Percentiles rank a stretch among this genome's conserved stretches.
Evolutionary conservation across 2,888 invertebrate species (phyloP).

Genomic region (Meghimatium bilineatum): DNA sequence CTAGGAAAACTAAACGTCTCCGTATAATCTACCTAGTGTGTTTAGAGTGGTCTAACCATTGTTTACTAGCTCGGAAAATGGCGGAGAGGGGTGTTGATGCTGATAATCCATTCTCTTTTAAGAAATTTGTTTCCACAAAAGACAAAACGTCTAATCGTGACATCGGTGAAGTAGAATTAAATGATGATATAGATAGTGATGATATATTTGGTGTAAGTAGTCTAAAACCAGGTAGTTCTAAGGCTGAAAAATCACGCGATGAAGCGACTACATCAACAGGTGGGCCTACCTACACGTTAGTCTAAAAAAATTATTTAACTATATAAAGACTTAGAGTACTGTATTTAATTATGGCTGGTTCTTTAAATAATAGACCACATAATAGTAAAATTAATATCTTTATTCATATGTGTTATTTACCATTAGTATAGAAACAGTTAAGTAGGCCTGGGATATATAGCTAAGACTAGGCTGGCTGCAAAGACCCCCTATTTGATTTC

Average conservation of each 20-base stretch:
- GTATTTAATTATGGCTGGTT: no score
- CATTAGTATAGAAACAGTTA: no score
- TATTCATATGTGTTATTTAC: no score
- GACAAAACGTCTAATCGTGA: conserved; percentile 43
- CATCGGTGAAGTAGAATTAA: not conserved
- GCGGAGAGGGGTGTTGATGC: conserved; percentile 68
- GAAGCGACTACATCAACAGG: not conserved
- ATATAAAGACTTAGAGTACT: no score
- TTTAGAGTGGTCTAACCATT: conserved; percentile 7
- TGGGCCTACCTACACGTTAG: no score
- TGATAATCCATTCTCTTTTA: conserved; percentile 75
- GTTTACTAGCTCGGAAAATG: conserved; percentile 52
- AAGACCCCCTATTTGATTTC: no score
- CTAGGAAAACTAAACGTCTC: not conserved
- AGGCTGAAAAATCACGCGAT: conserved; percentile 50
- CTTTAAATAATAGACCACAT: no score
- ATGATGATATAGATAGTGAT: conserved; percentile 55
- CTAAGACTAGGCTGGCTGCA: no score
- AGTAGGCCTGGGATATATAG: no score
- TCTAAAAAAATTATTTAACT: no score
- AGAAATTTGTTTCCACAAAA: conserved; percentile 69
- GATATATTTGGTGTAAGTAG: conserved; percentile 59
- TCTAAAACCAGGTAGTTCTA: conserved; percentile 25
- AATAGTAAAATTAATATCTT: no score
- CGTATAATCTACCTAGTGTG: not conserved